Evolutionary conservation across 2,888 invertebrate species (phyloP), one percentile per base, ranked within the genome.

Genomic region (Erebia epiphron): DNA sequence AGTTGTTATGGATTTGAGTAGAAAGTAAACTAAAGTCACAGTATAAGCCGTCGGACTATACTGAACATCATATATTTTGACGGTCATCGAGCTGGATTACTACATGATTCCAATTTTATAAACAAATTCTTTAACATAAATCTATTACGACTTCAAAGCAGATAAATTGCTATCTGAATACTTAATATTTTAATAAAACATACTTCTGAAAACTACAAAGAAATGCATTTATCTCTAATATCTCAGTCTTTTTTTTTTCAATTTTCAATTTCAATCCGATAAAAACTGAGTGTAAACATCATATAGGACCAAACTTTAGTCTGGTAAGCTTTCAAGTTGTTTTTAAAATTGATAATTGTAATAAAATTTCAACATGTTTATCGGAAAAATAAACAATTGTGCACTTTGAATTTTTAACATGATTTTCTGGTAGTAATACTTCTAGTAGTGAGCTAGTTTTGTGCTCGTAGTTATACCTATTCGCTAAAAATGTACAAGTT

Each of bases 221-320:
- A 26, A 56, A 11, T 21, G 13, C 21, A 21, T 56, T 21, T n/a
- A 56, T 18, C 21, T 26, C 21, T 26, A 56, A 11, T 21, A 13
- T 13, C 4, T 3, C 18, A 56, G 13, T 21, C 21, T 21, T 21
- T 21, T 21, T 21, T 21, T n/a, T n/a, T n/a, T n/a, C n/a, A n/a
- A n/a, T 21, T 21, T 21, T 21, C 21, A 21, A 21, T 21, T 21
- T 21, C 21, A 21, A 21, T 21, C 21, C 21, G 2, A 21, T 21
- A 21, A 56, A 56, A 56, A 26, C 56, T 56, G 56, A 56, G 7
- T 13, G 35, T 58, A 58, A 60, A 60, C 58, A 60, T 35, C n/a
- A 13, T 41, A 16, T 9, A n/a, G 35, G 35, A 3, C 13, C 9
- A 9, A 41, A 60, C 3, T 60, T 16, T 41, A n/a, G 58, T 60